Base-by-base conservation (phyloP, 2,888 invertebrate species). In the Nebria salina region DNA sequence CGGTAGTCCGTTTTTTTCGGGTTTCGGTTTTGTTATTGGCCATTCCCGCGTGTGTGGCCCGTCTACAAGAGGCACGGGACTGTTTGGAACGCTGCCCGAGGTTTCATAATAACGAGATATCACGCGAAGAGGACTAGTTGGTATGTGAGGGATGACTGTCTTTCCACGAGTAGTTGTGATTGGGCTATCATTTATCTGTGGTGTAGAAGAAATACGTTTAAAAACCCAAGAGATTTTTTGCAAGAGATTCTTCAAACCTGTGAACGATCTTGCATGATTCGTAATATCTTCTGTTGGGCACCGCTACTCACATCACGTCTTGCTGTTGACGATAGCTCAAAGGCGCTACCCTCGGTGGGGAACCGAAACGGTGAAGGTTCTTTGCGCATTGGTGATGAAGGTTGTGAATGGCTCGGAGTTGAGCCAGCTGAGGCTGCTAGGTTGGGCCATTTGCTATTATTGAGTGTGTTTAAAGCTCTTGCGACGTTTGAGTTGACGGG, bases 371-470 rank as follows among this genome's bases (percentile, higher is more conserved):
- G 91, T 79, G 92, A 90, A 79, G 90, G 87, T 85, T 93, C 93
- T 88, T 92, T 92, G 85, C 92, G 90, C 89, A 93, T 91, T 66
- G 95, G 94, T 70, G 95, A 94, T 72, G 94, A 93, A 70, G 94
- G 94, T 85, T 94, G 92, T 77, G 93, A 91, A 86, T 90, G 90
- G 68, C 87, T 87, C 76, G 91, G 91, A 43, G 90, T 88, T 1
- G 87, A 86, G 75, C 85, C 85, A 54, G 86, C 83, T 3, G 88
- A 88, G 65, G 86, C 85, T 75, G 54, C 15, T 65, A 81, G 41
- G 85, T 82, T 25, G 84, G 86, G 82, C 88, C 89, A 85, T 87
- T 88, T 84, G 54, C 87, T 84, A 87, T 88, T 82, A 65, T 88
- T 87, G 83, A 90, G 88, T 76, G 86, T 89, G 77, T 89, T 91